Conservation (phyloP, 2,113 vertebrate genomes). For the Lepidothrix coronata region DNA sequence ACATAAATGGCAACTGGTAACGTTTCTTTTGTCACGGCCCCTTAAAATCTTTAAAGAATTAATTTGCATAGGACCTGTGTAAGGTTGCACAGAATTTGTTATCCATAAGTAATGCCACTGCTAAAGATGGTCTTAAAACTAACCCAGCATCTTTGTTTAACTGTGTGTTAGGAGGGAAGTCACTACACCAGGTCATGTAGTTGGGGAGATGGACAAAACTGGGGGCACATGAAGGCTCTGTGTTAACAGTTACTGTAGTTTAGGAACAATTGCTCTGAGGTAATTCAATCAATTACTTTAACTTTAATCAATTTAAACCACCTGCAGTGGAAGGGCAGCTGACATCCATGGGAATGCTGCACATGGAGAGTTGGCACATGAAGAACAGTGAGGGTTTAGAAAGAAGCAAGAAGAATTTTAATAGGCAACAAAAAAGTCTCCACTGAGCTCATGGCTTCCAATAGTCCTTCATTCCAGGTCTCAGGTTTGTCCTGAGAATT, state of each 20-base stretch:
- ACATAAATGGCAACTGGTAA: background rate
- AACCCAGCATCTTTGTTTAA: background rate
- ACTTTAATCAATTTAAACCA: too few relatives aligned
- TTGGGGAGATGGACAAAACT: background rate
- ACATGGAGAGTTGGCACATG: background rate
- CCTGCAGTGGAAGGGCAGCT: background rate
- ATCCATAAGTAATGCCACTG: background rate
- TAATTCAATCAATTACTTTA: background rate
- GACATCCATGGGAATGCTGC: background rate
- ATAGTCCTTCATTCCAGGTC: background rate
- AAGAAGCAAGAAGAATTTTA: background rate
- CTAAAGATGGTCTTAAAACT: background rate
- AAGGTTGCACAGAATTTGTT: background rate
- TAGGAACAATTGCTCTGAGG: background rate
- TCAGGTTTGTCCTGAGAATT: background rate
- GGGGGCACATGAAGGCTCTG: background rate
- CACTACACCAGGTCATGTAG: background rate
- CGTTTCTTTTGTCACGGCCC: background rate
- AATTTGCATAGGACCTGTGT: background rate
- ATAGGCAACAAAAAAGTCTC: background rate
- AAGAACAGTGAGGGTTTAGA: background rate
- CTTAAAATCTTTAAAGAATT: background rate
- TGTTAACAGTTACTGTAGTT: background rate
- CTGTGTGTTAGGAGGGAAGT: background rate
- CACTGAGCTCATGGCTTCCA: background rate